Conservation (phyloP, 2,888 invertebrate genomes). For the Thyatira batis region DNA sequence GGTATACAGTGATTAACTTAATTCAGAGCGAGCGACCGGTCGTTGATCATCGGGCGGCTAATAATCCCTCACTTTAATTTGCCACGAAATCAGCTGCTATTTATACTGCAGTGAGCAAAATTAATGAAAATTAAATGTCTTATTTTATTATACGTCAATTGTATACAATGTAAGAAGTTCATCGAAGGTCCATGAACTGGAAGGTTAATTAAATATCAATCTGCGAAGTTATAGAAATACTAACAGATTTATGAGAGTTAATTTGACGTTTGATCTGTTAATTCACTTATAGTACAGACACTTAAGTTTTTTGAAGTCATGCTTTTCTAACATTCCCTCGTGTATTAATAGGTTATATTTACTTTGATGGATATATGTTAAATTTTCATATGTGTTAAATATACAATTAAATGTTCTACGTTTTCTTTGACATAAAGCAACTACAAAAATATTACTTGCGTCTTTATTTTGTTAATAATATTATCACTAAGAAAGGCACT, state of each 20-base stretch:
- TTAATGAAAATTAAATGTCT: neutral
- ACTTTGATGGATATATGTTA: no score
- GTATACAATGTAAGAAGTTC: neutral
- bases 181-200: neutral
- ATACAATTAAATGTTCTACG: no score
- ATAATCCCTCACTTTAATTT: constrained; percentile 54
- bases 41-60: constrained; percentile 41
- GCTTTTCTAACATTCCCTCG: no score
- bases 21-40: constrained; percentile 24
- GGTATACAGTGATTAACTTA: constrained; percentile 36
- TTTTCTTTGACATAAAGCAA: no score
- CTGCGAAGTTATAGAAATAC: neutral
- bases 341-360: no score
- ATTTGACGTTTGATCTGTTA: neutral
- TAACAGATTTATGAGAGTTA: neutral
- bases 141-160: neutral
- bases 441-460: no score
- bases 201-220: neutral
- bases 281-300: neutral
- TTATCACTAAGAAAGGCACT: no score
- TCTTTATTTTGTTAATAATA: no score
- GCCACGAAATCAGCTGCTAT: constrained; percentile 54
- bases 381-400: no score
- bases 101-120: constrained; percentile 28
- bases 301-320: no score